A percentile compares a stretch with the other conserved stretches of the same genome.
Conservation (phyloP, 2,888 invertebrate genomes). For the Rhagium mordax region DNA sequence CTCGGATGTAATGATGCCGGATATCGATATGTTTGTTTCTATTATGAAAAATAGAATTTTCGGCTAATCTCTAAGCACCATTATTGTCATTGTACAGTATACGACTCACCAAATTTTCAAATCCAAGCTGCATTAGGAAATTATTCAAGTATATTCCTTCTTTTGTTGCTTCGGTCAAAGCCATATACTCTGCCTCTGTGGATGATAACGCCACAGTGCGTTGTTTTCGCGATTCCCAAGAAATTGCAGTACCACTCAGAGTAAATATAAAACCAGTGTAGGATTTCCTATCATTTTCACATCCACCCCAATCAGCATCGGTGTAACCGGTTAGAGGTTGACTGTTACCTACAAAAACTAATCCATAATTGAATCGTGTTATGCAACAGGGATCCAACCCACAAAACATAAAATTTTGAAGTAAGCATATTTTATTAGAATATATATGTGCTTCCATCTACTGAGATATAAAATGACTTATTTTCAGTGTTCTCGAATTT, state of each 20-base stretch:
- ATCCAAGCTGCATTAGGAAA: neutral
- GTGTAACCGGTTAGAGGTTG: neutral
- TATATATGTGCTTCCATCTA: no score
- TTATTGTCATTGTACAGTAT: neutral
- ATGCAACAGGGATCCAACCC: no score
- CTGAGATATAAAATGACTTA: no score
- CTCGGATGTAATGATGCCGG: neutral
- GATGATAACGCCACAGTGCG: conserved; percentile 19
- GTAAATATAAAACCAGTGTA: conserved; percentile 8
- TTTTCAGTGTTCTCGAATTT: no score
- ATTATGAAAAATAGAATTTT: neutral
- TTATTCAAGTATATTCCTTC: neutral
- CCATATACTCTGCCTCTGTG: conserved; percentile 20
- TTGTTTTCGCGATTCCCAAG: conserved; percentile 20
- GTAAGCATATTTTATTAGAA: no score
- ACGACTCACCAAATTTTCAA: neutral
- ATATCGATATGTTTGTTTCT: neutral
- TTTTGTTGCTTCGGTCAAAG: neutral
- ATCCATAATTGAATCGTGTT: no score
- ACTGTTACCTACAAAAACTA: neutral
- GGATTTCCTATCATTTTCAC: no score
- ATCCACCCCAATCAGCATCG: conserved; percentile 21
- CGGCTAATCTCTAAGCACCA: neutral
- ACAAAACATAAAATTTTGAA: no score
- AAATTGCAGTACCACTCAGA: neutral